Evolutionary conservation across 2,888 invertebrate species (phyloP).

Genomic region (Stenodera caucasica): DNA sequence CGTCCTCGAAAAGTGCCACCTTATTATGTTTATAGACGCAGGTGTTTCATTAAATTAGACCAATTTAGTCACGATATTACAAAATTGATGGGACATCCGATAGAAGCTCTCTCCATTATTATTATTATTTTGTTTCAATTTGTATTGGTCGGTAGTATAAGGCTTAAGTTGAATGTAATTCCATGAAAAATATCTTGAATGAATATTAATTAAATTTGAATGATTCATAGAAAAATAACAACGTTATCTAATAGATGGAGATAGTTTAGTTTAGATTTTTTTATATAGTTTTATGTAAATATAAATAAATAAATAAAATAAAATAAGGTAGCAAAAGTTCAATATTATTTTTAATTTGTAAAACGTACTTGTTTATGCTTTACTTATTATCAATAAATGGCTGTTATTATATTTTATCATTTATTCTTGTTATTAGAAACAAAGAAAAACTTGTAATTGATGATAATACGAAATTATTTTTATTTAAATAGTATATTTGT

Average conservation of each 20-base stretch:
- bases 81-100: no score
- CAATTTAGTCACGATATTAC: no score
- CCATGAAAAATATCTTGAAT: constrained; percentile 6
- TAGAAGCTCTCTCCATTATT: no score
- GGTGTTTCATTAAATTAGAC: no score
- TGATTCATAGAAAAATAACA: constrained; percentile 9
- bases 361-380: neutral
- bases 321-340: constrained; percentile 10
- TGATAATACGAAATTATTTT: neutral
- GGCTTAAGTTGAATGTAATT: neutral
- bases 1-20: no score
- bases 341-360: constrained; percentile 12
- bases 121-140: neutral
- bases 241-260: constrained; percentile 8
- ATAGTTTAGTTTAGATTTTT: neutral
- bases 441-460: constrained; percentile 1
- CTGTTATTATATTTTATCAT: neutral
- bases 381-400: constrained; percentile 2
- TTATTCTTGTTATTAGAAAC: constrained; percentile 4
- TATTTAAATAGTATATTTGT: neutral
- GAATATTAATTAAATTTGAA: constrained; percentile 12
- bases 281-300: neutral
- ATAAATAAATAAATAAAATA: neutral
- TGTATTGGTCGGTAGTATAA: neutral
- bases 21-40: no score